These are phyloP conservation scores for Neodon shergylaensis DNA, from an alignment of 2,113 vertebrate species.

Conservation along the genomic window DNA sequence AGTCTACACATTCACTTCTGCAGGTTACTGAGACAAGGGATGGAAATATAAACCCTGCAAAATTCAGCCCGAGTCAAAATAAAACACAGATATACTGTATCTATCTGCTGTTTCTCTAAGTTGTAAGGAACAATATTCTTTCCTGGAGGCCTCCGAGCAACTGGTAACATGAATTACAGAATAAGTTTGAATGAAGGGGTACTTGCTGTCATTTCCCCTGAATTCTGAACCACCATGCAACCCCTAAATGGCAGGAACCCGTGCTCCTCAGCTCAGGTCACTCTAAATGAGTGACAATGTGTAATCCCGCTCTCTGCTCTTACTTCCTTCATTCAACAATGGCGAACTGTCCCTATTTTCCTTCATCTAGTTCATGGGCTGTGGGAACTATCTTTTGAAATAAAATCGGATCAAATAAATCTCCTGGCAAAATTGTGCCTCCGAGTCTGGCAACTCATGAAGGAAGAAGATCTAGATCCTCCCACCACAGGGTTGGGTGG, in stretches of 20 bases:
- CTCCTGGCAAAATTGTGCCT: constrained; percentile 1
- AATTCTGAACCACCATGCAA: constrained; percentile 30
- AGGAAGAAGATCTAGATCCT: neutral
- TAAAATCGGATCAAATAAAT: constrained; percentile 20
- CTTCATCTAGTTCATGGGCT: constrained; percentile 45
- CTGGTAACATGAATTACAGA: constrained; percentile 36
- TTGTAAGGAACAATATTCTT: constrained; percentile 33
- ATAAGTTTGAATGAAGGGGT: constrained; percentile 51
- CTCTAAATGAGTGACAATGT: constrained; percentile 37
- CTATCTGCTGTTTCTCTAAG: constrained; percentile 42
- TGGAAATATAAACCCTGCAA: constrained; percentile 40
- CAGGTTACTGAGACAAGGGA: constrained; percentile 25
- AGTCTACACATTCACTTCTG: constrained; percentile 16
- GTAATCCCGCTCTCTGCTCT: constrained; percentile 40
- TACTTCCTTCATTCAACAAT: constrained; percentile 26
- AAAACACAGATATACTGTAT: constrained; percentile 13
- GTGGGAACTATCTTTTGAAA: constrained; percentile 44
- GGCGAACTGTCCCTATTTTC: constrained; percentile 29
- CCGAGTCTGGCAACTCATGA: neutral
- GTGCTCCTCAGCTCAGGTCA: constrained; percentile 29
- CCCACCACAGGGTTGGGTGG: neutral
- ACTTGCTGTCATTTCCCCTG: constrained; percentile 39
- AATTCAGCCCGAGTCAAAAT: constrained; percentile 47
- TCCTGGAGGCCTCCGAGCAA: constrained; percentile 4
- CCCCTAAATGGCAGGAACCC: neutral